Evolutionary conservation across 2,888 invertebrate genomes (phyloP), one percentile per base, ranked within the genome.

Genomic region (Drosophila mimica): DNA sequence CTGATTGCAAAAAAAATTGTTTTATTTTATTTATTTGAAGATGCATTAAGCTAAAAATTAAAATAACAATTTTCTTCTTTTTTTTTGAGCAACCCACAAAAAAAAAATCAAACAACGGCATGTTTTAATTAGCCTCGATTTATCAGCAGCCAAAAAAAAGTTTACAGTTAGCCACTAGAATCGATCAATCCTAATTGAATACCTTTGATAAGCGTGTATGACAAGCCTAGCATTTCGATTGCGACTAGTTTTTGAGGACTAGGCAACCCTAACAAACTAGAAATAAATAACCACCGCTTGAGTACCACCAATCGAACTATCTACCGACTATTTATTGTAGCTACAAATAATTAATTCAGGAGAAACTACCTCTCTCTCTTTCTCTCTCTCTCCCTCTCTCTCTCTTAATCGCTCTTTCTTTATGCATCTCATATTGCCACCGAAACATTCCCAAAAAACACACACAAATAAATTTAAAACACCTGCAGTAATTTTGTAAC

Each of bases 271-370:
- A 13, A 43, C 3, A 34, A 31, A 33, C 17, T 49, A 11, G 7
- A 59, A 40, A 33, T 34, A n/a, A 70, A 38, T 11, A 49, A 76
- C 76, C 75, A 76, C 58, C 75, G 76, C 59, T 63, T 56, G 30
- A 51, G 34, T 34, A 69, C 74, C 75, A 74, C 75, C 74, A 69
- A 61, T 46, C 34, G 31, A 69, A 68, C 36, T 61, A 46, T 15
- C 52, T 62, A 15, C 43, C 38, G 52, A 67, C 51, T 46, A 60
- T 54, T 52, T 49, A 58, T 46, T 31, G 40, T 28, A 61, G 31
- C 40, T 51, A 49, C 17, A n/a, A 51, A 54, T 11, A 56, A 17
- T 20, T 49, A 17, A 7, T 13, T 4, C 1, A 40, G 28, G n/a
- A 38, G 4, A 34, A 46, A 9, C 31, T 0, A 7, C 17, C 28